These are phyloP conservation scores for Syngnathus rostellatus DNA, from an alignment of 2,797 vertebrate genomes.

Conservation along the genomic window DNA sequence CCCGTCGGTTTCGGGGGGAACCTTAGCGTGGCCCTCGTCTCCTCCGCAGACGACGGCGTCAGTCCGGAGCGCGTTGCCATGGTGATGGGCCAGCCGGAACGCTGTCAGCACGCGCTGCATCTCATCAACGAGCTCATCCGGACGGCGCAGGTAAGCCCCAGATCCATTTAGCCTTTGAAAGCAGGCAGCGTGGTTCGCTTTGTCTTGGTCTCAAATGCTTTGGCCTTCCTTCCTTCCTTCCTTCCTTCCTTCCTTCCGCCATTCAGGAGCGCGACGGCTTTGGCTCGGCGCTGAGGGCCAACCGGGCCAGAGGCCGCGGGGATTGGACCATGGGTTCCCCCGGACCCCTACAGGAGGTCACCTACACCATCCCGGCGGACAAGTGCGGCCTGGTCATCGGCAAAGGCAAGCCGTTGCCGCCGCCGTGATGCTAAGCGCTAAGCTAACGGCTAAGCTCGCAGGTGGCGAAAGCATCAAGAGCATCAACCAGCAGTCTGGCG, in stretches of 20 bases:
- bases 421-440: too few species aligned
- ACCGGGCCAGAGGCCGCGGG: slow-evolving; percentile 79
- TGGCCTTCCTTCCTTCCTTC: too few species aligned
- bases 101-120: slow-evolving; percentile 92
- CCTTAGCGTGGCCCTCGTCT: slow-evolving; percentile 3
- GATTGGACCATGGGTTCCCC: slow-evolving; percentile 88
- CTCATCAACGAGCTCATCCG: slow-evolving; percentile 94
- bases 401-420: slow-evolving; percentile 75
- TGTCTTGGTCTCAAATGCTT: too few species aligned
- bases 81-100: slow-evolving; percentile 93
- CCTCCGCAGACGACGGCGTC: slow-evolving; percentile 82
- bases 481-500: slow-evolving; percentile 95
- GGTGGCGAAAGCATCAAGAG: slow-evolving; percentile 97
- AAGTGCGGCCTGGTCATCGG: slow-evolving; percentile 98
- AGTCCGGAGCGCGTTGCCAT: slow-evolving; percentile 90
- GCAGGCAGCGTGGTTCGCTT: too few species aligned
- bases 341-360: slow-evolving; percentile 89
- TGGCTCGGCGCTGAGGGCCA: slow-evolving; percentile 70
- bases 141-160: slow-evolving; percentile 81
- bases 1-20: neutral
- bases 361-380: slow-evolving; percentile 92
- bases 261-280: slow-evolving; percentile 91
- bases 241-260: too few species aligned
- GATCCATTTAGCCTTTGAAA: too few species aligned
- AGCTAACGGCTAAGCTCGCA: slow-evolving; percentile 27